These are phyloP conservation scores for Caenorhabditis sp. DNA, from an alignment of 2,888 invertebrate species.

Conservation along the genomic window DNA sequence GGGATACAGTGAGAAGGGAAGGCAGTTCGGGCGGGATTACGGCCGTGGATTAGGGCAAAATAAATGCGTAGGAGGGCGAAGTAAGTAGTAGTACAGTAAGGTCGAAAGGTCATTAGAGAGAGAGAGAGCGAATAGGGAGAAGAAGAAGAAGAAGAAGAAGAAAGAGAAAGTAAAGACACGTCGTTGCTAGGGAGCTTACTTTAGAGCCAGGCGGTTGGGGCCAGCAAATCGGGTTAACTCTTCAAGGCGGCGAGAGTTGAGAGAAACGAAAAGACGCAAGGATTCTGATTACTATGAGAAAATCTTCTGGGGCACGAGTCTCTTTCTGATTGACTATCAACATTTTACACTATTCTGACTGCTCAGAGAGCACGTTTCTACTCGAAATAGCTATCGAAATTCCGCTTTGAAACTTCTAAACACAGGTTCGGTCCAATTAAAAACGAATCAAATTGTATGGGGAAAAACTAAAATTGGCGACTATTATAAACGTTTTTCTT, in stretches of 20 bases:
- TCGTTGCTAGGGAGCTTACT: not conserved
- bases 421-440: too few species aligned
- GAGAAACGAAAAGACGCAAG: too few species aligned
- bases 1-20: constrained; percentile 23
- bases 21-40: constrained; percentile 14
- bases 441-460: not conserved
- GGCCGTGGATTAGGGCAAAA: constrained; percentile 34
- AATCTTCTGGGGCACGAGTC: too few species aligned
- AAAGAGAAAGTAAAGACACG: constrained; percentile 11
- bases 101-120: not conserved
- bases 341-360: too few species aligned
- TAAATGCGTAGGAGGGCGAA: not conserved
- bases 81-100: not conserved
- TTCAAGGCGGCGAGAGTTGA: too few species aligned
- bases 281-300: too few species aligned
- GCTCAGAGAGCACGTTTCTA: too few species aligned
- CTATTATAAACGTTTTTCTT: too few species aligned
- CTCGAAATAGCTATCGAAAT: too few species aligned
- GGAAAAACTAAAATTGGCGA: not conserved
- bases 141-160: not conserved
- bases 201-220: too few species aligned
- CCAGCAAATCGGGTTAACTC: not conserved
- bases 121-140: constrained; percentile 7
- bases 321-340: too few species aligned
- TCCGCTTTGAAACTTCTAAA: not conserved